Evolutionary conservation across 2,888 invertebrate genomes (phyloP), one percentile per base, ranked within the genome.

Genomic region (Latheticus oryzae): DNA sequence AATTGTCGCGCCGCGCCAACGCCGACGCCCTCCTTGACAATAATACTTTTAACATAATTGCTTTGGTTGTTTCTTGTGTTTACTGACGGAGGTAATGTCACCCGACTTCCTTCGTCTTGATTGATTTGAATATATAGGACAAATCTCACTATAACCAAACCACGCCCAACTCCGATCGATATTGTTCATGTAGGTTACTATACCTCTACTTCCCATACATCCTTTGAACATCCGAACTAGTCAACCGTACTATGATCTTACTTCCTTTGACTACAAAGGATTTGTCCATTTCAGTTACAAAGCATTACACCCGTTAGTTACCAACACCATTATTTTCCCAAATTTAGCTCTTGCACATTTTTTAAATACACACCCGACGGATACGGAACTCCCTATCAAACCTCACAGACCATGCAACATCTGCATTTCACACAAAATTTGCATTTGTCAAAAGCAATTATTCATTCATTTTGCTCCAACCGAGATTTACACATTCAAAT

Each of bases 151-250:
- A 61, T 43, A 61, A 21, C 60, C 66, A 72, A 67, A 66, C 73
- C 73, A 74, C 74, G 72, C 73, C 74, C 73, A 68, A 66, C 65
- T 17, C 26, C 68, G 73, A 75, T 75, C 74, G 69, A 75, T 74
- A 73, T 69, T 64, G 68, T 63, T 66, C 69, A 72, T 68, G 67
- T 71, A 71, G 70, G 71, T 70, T 73, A 73, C 68, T 71, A 68
- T 67, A 72, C 64, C 63, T 63, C 42, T 38, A 52, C 45, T 52
- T 57, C 47, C 38, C 43, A 43, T 42, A 33, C 38, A 42, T 62
- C 66, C 65, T 71, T 71, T 71, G 67, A 69, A 68, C 67, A 65
- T 68, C 63, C 65, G 63, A 62, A 58, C 65, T 67, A 68, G 66
- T 67, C 69, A 68, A 52, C 65, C 65, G 66, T 66, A 60, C 52